phyloP scores from a whole-genome alignment of 2,888 invertebrate genomes.

The Lypha dubia region DNA sequence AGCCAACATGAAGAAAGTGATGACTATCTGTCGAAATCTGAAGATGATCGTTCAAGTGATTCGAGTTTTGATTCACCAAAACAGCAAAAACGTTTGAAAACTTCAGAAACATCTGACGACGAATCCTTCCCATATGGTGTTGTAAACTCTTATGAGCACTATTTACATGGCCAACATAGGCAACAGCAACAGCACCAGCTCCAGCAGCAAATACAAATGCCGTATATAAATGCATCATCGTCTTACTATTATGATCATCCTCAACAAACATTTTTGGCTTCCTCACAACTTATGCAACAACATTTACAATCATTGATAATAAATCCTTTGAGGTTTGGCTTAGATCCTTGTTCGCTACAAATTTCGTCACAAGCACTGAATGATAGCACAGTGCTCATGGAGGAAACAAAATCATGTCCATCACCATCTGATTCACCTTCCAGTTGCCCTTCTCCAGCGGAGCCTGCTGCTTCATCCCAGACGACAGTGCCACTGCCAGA shows the following conservation, averaged over 20 bases:
- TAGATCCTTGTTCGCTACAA: slow-evolving; percentile 4
- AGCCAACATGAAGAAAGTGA: slow-evolving; percentile 65
- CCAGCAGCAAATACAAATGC: slow-evolving; percentile 66
- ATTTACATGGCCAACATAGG: slow-evolving; percentile 59
- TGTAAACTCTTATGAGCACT: slow-evolving; percentile 56
- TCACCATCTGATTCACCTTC: slow-evolving; percentile 5
- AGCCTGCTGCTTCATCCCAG: background rate
- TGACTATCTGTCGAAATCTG: slow-evolving; percentile 70
- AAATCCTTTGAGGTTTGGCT: slow-evolving; percentile 30
- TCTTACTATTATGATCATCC: slow-evolving; percentile 69
- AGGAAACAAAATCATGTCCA: background rate
- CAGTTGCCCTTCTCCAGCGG: background rate
- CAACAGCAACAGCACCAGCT: slow-evolving; percentile 71
- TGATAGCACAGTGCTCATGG: background rate
- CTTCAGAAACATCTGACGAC: slow-evolving; percentile 79
- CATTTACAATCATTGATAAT: slow-evolving; percentile 68
- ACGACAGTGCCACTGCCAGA: no score
- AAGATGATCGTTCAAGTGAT: slow-evolving; percentile 79
- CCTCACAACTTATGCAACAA: slow-evolving; percentile 73
- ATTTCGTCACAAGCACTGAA: background rate
- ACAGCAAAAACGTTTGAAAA: slow-evolving; percentile 78
- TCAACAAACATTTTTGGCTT: slow-evolving; percentile 73
- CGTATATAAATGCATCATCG: slow-evolving; percentile 71
- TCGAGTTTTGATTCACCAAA: slow-evolving; percentile 76
- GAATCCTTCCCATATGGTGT: slow-evolving; percentile 69